Base-by-base conservation (phyloP, 2,797 vertebrate genomes). In the Lacerta bilineata region DNA sequence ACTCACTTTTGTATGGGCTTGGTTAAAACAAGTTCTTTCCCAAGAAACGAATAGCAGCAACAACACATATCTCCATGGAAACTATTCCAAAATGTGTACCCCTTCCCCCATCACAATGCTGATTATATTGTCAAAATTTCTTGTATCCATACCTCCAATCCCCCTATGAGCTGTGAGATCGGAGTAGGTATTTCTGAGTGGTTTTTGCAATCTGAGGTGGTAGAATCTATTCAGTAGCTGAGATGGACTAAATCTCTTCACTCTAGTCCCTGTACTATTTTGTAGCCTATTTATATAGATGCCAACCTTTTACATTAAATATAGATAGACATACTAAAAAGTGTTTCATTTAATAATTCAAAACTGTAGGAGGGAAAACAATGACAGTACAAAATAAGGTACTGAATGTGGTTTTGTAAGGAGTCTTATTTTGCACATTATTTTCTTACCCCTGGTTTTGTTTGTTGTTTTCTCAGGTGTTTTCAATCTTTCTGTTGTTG, bases 281-380 rank as follows among this genome's bases (percentile, higher is more conserved):
- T 92, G 89, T 91, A 84, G 25, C 41, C 13, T 91, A 87, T 94
- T 84, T 71, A 95, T 93, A 91, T 76, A 89, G 91, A 87, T 29
- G 71, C 64, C 87, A 94, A 90, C 91, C 89, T 72, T 92, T 87
- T 80, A 64, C 93, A 94, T 95, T 93, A 96, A 95, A 95, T 94
- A 95, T 95, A 92, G 90, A 95, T 93, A 91, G 46, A 59, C 25
- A 1, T 71, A 72, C 55, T 66, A 46, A 87, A 88, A 92, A 94
- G 90, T 82, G 83, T 74, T 92, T 91, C 85, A 93, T 94, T 96
- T 94, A 94, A 95, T 95, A 94, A 95, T 96, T 95, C 89, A 96
- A 83, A 90, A 91, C 36, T 80, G 79, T 79, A 84, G 68, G 87
- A 72, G 83, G 92, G 39, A 43, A 69, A 83, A 43, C 41, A 46